A percentile compares a stretch with the other conserved stretches of the same genome.
phyloP scores from a whole-genome alignment of 64 coral and sea anemone genomes.

The Cladopsammia gracilis region DNA sequence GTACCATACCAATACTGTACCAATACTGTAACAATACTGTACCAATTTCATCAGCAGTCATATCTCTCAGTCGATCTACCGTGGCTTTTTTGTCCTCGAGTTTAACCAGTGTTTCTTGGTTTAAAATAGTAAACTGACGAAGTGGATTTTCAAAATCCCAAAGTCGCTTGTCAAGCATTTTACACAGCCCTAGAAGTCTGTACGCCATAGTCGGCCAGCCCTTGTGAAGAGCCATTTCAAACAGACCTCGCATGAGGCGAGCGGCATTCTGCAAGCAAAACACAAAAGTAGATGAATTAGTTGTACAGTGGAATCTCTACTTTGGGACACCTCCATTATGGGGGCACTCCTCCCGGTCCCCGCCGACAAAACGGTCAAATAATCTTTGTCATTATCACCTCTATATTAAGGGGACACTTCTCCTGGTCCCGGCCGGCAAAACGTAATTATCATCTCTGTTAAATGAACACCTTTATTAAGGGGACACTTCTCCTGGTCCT shows the following conservation, averaged over 20 bases:
- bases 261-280: slow-evolving; percentile 79
- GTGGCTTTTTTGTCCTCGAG: slow-evolving; percentile 74
- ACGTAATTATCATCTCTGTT: too few species aligned
- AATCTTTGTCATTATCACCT: too few species aligned
- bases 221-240: slow-evolving; percentile 80
- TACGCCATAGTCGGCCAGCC: slow-evolving; percentile 84
- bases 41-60: slow-evolving; percentile 95
- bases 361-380: too few species aligned
- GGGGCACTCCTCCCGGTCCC: too few species aligned
- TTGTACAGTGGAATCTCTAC: too few species aligned
- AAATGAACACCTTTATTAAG: too few species aligned
- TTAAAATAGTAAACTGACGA: slow-evolving; percentile 88
- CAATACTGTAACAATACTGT: background rate
- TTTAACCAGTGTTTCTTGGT: slow-evolving; percentile 80
- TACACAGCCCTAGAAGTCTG: slow-evolving; percentile 82
- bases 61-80: slow-evolving; percentile 79
- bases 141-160: slow-evolving; percentile 85
- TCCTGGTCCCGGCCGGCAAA: too few species aligned
- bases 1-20: too few species aligned
- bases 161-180: slow-evolving; percentile 92
- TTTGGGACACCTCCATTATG: too few species aligned
- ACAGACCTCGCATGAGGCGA: slow-evolving; percentile 89
- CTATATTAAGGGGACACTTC: too few species aligned
- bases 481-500: too few species aligned
- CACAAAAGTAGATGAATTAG: too few species aligned